Evolutionary conservation across 53 echinoderm and acorn worm species (phyloP).

Genomic region (Hippasteria phrygiana): DNA sequence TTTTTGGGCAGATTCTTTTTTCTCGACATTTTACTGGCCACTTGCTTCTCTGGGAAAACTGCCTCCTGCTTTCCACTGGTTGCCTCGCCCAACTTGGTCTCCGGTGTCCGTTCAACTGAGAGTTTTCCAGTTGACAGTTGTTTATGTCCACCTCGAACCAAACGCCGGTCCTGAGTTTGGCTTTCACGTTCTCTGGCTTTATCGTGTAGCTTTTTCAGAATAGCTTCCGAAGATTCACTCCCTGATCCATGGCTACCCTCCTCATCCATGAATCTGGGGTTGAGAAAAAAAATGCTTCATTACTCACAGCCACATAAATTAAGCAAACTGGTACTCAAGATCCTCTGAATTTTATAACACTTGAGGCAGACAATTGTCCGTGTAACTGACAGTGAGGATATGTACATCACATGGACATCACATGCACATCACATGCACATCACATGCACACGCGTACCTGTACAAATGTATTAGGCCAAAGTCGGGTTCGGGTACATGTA

Average conservation of each 20-base stretch:
- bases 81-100: not conserved
- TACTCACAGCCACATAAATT: too few relatives aligned
- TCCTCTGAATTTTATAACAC: too few relatives aligned
- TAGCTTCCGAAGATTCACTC: conserved; percentile 36
- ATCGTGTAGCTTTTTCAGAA: conserved; percentile 78
- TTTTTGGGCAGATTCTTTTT: conserved; percentile 16
- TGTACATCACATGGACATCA: too few relatives aligned
- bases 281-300: not conserved
- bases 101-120: not conserved
- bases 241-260: not conserved
- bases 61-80: not conserved
- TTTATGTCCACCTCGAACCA: not conserved
- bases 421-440: too few relatives aligned
- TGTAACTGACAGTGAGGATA: too few relatives aligned
- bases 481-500: too few relatives aligned
- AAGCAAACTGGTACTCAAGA: too few relatives aligned
- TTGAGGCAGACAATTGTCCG: too few relatives aligned
- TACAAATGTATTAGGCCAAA: too few relatives aligned
- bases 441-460: too few relatives aligned
- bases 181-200: conserved; percentile 74
- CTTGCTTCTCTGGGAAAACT: not conserved
- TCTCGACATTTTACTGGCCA: not conserved
- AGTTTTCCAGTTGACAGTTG: not conserved
- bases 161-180: conserved; percentile 8
- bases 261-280: conserved; percentile 50